phyloP scores from a whole-genome alignment of 2,888 invertebrate genomes.

The Drosophila demipolita region DNA sequence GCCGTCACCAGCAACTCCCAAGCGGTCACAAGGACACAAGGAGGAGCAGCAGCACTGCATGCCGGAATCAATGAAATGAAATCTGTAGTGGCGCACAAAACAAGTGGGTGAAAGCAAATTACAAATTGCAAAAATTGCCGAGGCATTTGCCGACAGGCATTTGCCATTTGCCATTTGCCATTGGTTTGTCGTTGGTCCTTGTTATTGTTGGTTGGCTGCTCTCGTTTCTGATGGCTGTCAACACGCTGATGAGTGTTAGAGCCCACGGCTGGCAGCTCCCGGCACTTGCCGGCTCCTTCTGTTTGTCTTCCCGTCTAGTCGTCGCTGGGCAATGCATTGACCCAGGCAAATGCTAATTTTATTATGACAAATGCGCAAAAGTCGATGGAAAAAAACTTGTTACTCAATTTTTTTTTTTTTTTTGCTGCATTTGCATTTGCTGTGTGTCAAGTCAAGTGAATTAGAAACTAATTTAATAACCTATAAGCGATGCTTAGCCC shows the following conservation, averaged over 20 bases:
- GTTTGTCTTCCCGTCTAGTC: slow-evolving; percentile 25
- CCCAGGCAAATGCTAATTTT: slow-evolving; percentile 69
- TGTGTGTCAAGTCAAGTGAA: slow-evolving; percentile 3
- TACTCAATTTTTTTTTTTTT: background rate
- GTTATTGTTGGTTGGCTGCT: slow-evolving; percentile 29
- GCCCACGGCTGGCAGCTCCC: slow-evolving; percentile 32
- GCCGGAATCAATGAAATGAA: slow-evolving; percentile 45
- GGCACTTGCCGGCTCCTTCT: slow-evolving; percentile 27
- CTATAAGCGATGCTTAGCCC: slow-evolving; percentile 21
- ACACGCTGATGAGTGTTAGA: slow-evolving; percentile 64
- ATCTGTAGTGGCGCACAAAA: slow-evolving; percentile 52
- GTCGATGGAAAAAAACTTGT: slow-evolving; percentile 25
- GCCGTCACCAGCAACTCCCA: slow-evolving; percentile 4
- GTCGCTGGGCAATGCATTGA: slow-evolving; percentile 40
- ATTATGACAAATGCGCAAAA: slow-evolving; percentile 69
- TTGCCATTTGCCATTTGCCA: slow-evolving; percentile 6
- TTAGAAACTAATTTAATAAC: slow-evolving; percentile 22
- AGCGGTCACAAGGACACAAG: background rate
- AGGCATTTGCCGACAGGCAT: slow-evolving; percentile 33
- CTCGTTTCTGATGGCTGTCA: slow-evolving; percentile 51
- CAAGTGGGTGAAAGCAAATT: slow-evolving; percentile 54
- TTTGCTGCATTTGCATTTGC: slow-evolving; percentile 3
- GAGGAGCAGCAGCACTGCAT: slow-evolving; percentile 2
- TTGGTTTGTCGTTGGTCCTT: slow-evolving; percentile 11
- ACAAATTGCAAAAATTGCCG: slow-evolving; percentile 52